phyloP scores from a whole-genome alignment of 2,797 vertebrate genomes.

The Odontamblyopus lacepedii region DNA sequence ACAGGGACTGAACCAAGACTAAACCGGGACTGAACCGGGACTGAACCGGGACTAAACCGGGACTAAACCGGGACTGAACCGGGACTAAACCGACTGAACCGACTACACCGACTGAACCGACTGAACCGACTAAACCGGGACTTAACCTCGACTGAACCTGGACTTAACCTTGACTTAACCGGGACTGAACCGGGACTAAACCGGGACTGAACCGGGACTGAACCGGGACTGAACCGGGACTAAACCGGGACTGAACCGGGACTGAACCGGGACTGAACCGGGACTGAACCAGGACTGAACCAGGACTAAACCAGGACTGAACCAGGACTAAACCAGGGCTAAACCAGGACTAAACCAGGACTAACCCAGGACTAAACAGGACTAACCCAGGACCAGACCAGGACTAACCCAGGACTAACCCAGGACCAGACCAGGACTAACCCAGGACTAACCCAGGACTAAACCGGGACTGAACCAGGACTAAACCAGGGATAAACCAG shows the following conservation, averaged over 20 bases:
- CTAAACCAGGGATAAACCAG: too few species aligned
- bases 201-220: not conserved
- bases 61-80: too few species aligned
- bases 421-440: too few species aligned
- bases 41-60: not conserved
- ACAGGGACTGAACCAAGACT: not conserved
- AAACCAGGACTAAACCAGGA: not conserved
- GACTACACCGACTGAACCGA: too few species aligned
- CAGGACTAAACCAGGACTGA: not conserved
- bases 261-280: not conserved
- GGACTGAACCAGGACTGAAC: not conserved
- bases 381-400: too few species aligned
- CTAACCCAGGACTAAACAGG: too few species aligned
- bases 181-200: not conserved
- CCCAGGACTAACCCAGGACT: too few species aligned
- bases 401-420: too few species aligned
- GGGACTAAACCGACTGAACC: not conserved
- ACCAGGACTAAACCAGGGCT: not conserved
- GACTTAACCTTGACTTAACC: not conserved
- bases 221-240: not conserved
- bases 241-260: not conserved
- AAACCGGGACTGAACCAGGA: too few species aligned
- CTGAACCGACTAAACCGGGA: too few species aligned
- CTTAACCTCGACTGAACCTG: not conserved
- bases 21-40: not conserved